Conservation (phyloP, 2,113 vertebrate genomes). For the Hepsetus odoe region DNA sequence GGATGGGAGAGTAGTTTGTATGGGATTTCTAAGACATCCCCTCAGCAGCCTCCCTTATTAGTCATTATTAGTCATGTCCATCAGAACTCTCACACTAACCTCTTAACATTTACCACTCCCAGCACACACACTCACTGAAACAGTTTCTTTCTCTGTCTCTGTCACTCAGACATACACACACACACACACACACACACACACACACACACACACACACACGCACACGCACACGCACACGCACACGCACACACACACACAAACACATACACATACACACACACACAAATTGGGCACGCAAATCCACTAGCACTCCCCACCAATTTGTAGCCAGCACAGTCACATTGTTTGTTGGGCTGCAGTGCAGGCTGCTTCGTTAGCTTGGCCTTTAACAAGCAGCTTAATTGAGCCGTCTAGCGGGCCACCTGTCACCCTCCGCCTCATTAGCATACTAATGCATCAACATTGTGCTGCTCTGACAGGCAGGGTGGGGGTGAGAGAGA, state of each 20-base stretch:
- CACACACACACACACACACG: too few species aligned
- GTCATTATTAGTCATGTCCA: constrained; percentile 93
- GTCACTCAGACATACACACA: neutral
- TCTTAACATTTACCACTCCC: constrained; percentile 61
- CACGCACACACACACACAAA: constrained; percentile 53
- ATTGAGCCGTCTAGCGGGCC: constrained; percentile 99
- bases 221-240: constrained; percentile 41
- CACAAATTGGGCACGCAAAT: constrained; percentile 50
- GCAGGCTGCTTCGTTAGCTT: constrained; percentile 98
- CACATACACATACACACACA: constrained; percentile 14
- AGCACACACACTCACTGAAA: constrained; percentile 36
- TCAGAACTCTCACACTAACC: constrained; percentile 88
- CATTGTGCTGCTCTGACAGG: constrained; percentile 97
- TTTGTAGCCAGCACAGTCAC: constrained; percentile 98
- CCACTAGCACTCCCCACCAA: constrained; percentile 77
- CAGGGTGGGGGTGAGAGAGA: constrained; percentile 82
- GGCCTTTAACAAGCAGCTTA: constrained; percentile 99
- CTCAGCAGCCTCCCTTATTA: constrained; percentile 59
- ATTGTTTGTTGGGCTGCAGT: constrained; percentile 94
- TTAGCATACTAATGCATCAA: constrained; percentile 99
- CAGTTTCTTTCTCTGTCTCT: constrained; percentile 22
- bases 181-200: constrained; percentile 41
- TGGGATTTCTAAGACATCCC: neutral
- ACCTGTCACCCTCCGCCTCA: constrained; percentile 99
- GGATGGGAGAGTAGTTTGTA: constrained; percentile 63